A percentile compares a stretch with the other conserved stretches of the same genome.
Evolutionary conservation across 2,888 invertebrate species (phyloP).

Genomic region (Stomorhina lunata): DNA sequence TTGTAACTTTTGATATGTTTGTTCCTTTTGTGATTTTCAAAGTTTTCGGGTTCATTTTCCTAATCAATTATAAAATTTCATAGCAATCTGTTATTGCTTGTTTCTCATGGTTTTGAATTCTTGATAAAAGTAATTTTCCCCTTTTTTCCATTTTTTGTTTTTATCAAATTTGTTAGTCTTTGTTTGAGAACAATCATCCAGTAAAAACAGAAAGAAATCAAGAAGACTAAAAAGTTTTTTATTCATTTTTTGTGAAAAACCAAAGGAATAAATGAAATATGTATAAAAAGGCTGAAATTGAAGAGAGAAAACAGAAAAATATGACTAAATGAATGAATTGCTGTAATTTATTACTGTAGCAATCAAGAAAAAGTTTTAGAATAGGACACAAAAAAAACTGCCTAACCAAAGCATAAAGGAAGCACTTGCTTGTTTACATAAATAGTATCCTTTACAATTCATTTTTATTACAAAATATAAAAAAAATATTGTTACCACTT

Average conservation of each 20-base stretch:
- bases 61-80: slow-evolving; percentile 58
- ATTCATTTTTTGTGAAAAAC: not conserved
- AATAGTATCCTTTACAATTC: slow-evolving; percentile 32
- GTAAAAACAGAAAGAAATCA: not conserved
- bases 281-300: not conserved
- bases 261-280: slow-evolving; percentile 7
- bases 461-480: slow-evolving; percentile 38
- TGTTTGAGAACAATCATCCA: slow-evolving; percentile 25
- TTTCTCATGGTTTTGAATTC: slow-evolving; percentile 10
- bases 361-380: slow-evolving; percentile 10
- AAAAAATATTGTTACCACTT: slow-evolving; percentile 26
- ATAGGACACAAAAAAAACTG: not conserved
- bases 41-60: slow-evolving; percentile 5
- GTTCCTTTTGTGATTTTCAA: not conserved
- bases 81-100: slow-evolving; percentile 43
- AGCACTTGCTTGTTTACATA: slow-evolving; percentile 33
- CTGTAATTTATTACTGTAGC: slow-evolving; percentile 58
- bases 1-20: not conserved
- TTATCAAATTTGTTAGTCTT: slow-evolving; percentile 37
- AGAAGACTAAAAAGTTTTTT: not conserved
- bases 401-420: slow-evolving; percentile 10
- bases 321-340: slow-evolving; percentile 50
- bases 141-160: not conserved
- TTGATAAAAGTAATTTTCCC: slow-evolving; percentile 3
- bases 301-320: not conserved